A percentile compares a stretch with the other conserved stretches of the same genome.
Conservation (phyloP, 2,113 vertebrate genomes). For the Macaca fascicularis region DNA sequence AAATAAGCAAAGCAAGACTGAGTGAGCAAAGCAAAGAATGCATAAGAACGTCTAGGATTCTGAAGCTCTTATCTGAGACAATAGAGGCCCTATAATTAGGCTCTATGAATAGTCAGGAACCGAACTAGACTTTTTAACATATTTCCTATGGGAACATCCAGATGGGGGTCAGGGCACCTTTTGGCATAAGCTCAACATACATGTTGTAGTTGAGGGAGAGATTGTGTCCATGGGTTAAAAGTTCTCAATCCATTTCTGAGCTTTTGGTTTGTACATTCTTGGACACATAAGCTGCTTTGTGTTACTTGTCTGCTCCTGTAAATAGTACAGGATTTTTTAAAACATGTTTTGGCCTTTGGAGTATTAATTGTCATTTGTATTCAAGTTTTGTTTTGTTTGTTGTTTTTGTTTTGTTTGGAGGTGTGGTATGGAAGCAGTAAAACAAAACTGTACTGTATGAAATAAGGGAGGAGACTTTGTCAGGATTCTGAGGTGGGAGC, state of each 20-base stretch:
- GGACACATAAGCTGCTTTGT: not conserved
- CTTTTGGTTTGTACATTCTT: not conserved
- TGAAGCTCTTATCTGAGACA: not conserved
- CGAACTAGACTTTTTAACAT: not conserved
- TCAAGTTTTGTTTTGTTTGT: not conserved
- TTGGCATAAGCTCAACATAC: not conserved
- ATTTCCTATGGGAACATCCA: not conserved
- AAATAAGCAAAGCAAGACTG: not conserved
- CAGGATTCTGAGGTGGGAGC: not conserved
- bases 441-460: not conserved
- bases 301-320: not conserved
- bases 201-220: not conserved
- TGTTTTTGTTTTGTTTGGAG: not conserved
- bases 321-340: not conserved
- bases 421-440: not conserved
- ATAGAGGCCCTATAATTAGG: no score
- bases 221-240: not conserved
- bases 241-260: not conserved
- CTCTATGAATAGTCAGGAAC: not conserved
- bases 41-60: not conserved
- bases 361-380: not conserved
- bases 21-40: not conserved
- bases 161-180: fast-evolving
- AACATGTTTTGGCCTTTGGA: not conserved
- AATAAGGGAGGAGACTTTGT: not conserved